Conservation (phyloP, 1,140 invertebrate genomes). For the Dinothrombium tinctorium region DNA sequence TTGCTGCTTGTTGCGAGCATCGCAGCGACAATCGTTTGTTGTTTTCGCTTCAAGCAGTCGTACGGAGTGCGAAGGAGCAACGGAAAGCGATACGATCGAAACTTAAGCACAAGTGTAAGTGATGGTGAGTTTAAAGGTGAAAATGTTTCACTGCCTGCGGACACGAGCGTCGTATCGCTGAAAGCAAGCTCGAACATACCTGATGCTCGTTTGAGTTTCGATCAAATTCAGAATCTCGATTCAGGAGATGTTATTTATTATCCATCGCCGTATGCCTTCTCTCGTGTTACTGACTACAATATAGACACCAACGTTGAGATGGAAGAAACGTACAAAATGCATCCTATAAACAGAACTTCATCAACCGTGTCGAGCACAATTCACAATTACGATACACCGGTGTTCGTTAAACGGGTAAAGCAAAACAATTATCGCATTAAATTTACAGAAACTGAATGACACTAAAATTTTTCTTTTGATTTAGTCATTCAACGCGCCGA, state of each 20-base stretch:
- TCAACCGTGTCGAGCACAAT: neutral
- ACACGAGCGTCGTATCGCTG: neutral
- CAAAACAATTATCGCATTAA: too few species aligned
- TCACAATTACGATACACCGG: neutral
- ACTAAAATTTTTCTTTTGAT: too few species aligned
- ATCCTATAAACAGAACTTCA: neutral
- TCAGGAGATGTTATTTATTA: slow-evolving; percentile 9
- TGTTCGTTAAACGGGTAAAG: neutral
- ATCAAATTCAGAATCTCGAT: neutral
- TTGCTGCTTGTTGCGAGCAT: neutral
- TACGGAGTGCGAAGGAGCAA: neutral
- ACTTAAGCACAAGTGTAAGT: neutral
- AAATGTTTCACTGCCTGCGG: neutral
- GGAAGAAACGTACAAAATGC: neutral
- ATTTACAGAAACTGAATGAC: too few species aligned
- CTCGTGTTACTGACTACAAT: neutral
- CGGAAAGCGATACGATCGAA: neutral
- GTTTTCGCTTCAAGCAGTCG: neutral
- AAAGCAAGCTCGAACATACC: neutral
- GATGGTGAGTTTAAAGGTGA: neutral
- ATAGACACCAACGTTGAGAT: neutral
- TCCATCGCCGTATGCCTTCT: slow-evolving; percentile 1
- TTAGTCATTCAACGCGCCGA: too few species aligned
- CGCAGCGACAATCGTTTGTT: neutral
- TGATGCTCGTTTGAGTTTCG: neutral